Base-by-base conservation (phyloP, 1,140 invertebrate species). In the Zaprionus ornatus region DNA sequence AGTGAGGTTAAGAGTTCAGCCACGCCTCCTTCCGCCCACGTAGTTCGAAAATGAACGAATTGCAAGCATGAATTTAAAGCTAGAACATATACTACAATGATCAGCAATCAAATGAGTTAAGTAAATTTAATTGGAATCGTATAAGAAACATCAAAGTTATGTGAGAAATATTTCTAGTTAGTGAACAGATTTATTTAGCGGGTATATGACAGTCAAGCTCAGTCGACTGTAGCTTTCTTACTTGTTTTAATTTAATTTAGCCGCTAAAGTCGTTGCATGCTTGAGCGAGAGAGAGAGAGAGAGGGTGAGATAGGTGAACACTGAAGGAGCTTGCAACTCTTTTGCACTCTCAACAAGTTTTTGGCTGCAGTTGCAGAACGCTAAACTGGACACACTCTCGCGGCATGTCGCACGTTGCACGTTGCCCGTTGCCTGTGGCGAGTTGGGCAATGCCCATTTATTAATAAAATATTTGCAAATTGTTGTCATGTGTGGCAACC, bases 391-490 rank as follows among this genome's bases (percentile, higher is more conserved):
- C 45, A 40, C 37, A 23, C 45, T 50, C 45, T 23, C 45, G 45
- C 19, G 21, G 45, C 19, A 45, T 45, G 40, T 45, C n/a, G 40
- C 40, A 45, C 13, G 35, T 37, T 37, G 35, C 32, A 13, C 29
- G 29, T 45, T 59, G 77, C 65, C 66, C 61, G 68, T 64, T 68
- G 59, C 54, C 69, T 17, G 42, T 60, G 40, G 68, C 73, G 50
- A 70, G 77, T 79, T 87, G 66, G 72, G 70, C 83, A 88, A 83
- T 82, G 86, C 60, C 72, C 86, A 90, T 90, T 90, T 85, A 90
- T 90, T 90, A 90, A 90, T 90, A 90, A 90, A 90, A 90, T 85
- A 90, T 85, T 90, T 85, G 85, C 85, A 90, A 90, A 90, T 90
- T 90, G 85, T 90, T 90, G 82, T 85, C 85, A 82, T 90, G 82